Conservation (phyloP, 2,797 vertebrate species). For the Petrocephalus schoutedeni region DNA sequence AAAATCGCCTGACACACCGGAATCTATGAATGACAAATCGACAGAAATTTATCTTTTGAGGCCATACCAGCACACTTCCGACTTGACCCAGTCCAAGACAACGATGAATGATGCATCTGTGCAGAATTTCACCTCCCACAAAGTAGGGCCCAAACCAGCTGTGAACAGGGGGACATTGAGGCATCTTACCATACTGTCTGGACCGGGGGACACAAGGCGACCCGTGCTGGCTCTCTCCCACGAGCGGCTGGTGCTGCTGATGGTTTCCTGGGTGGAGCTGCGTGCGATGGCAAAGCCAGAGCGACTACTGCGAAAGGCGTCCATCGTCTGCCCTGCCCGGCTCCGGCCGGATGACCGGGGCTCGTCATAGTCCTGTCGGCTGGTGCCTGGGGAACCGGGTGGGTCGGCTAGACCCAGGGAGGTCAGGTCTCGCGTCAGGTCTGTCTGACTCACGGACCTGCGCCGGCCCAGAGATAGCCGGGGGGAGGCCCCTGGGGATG, state of each 20-base stretch:
- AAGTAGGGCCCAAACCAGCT: neutral
- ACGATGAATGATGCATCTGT: too few relatives aligned
- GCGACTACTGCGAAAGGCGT: conserved; percentile 45
- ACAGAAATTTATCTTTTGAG: neutral
- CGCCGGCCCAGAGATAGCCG: conserved; percentile 52
- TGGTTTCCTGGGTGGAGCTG: conserved; percentile 37
- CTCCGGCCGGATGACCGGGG: conserved; percentile 51
- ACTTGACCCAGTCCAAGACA: neutral
- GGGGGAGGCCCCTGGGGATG: conserved; percentile 27
- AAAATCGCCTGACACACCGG: neutral
- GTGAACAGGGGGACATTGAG: neutral
- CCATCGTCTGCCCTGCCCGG: conserved; percentile 49
- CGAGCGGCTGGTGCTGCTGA: conserved; percentile 31
- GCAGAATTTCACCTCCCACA: neutral
- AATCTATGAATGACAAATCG: neutral
- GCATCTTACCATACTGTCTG: conserved; percentile 47
- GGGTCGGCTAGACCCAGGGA: conserved; percentile 58
- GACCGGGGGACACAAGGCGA: conserved; percentile 15
- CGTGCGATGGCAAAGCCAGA: conserved; percentile 31
- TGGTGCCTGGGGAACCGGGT: conserved; percentile 42
- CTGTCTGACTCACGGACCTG: conserved; percentile 70
- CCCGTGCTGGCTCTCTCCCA: conserved; percentile 45
- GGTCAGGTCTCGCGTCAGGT: conserved; percentile 66
- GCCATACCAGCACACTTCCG: neutral
- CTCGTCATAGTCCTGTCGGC: conserved; percentile 23